phyloP scores from a whole-genome alignment of 1,140 invertebrate genomes.

The Trichonephila clavata region DNA sequence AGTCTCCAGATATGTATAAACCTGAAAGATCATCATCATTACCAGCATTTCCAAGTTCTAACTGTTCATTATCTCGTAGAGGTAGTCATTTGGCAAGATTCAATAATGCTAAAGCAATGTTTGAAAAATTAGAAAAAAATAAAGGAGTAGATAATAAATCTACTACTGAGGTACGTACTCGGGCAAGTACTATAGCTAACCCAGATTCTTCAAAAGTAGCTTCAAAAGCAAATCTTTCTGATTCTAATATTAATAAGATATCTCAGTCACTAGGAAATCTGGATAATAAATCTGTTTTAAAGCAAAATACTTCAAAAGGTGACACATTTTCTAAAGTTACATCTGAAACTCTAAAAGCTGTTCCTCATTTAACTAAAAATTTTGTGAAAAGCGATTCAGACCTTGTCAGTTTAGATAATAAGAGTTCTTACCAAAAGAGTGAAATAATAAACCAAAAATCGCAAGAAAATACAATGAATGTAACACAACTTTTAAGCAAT shows the following conservation, averaged over 20 bases:
- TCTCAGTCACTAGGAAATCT: background rate
- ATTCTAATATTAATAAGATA: slow-evolving; percentile 20
- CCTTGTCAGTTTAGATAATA: background rate
- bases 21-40: slow-evolving; percentile 64
- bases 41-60: slow-evolving; percentile 71
- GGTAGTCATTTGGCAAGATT: slow-evolving; percentile 95
- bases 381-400: slow-evolving; percentile 30
- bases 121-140: slow-evolving; percentile 90
- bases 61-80: slow-evolving; percentile 83
- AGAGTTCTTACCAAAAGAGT: slow-evolving; percentile 48
- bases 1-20: slow-evolving; percentile 67
- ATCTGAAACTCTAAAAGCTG: slow-evolving; percentile 48
- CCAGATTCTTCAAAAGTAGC: background rate
- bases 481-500: background rate
- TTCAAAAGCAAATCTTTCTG: background rate
- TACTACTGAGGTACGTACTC: slow-evolving; percentile 10
- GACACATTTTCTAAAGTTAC: slow-evolving; percentile 70
- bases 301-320: slow-evolving; percentile 30
- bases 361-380: background rate
- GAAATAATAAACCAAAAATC: background rate
- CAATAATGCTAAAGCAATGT: slow-evolving; percentile 94
- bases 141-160: slow-evolving; percentile 38
- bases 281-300: background rate
- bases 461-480: background rate
- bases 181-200: slow-evolving; percentile 42